Percentiles rank a stretch among this genome's conserved stretches.
These are phyloP conservation scores for Blera fallax DNA, from an alignment of 2,888 invertebrate species.

Conservation along the genomic window DNA sequence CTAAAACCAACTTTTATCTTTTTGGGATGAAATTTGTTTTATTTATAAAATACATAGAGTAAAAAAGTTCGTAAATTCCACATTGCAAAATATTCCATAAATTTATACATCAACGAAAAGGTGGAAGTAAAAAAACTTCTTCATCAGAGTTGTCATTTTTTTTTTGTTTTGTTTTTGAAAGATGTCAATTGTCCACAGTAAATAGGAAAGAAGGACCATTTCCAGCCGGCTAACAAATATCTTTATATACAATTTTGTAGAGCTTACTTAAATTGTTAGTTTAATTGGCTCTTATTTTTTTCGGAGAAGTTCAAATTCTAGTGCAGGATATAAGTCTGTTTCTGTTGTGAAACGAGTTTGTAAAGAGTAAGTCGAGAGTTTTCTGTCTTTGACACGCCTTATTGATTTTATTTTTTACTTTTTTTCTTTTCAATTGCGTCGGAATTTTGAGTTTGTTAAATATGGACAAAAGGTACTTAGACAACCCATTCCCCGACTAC, in stretches of 20 bases:
- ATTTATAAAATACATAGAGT: no score
- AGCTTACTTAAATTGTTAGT: not conserved
- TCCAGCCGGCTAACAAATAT: not conserved
- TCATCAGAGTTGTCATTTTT: not conserved
- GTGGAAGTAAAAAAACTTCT: not conserved
- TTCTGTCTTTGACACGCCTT: conserved; percentile 56
- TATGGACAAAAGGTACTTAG: conserved; percentile 80
- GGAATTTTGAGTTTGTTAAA: not conserved
- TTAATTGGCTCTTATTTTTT: not conserved
- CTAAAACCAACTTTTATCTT: not conserved
- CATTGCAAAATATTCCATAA: not conserved
- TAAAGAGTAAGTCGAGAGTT: not conserved
- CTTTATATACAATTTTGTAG: not conserved
- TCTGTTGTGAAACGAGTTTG: not conserved
- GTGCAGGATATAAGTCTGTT: not conserved
- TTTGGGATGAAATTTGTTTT: not conserved
- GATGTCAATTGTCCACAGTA: not conserved
- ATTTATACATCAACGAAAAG: not conserved
- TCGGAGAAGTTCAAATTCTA: no score
- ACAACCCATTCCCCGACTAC: conserved; percentile 80
- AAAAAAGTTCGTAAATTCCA: no score
- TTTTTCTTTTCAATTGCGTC: not conserved
- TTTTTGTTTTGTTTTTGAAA: not conserved
- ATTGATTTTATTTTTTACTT: conserved; percentile 67
- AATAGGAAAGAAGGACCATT: not conserved